These are phyloP conservation scores for Drosophila sordidapex DNA, from an alignment of 2,888 invertebrate species.

Conservation along the genomic window DNA sequence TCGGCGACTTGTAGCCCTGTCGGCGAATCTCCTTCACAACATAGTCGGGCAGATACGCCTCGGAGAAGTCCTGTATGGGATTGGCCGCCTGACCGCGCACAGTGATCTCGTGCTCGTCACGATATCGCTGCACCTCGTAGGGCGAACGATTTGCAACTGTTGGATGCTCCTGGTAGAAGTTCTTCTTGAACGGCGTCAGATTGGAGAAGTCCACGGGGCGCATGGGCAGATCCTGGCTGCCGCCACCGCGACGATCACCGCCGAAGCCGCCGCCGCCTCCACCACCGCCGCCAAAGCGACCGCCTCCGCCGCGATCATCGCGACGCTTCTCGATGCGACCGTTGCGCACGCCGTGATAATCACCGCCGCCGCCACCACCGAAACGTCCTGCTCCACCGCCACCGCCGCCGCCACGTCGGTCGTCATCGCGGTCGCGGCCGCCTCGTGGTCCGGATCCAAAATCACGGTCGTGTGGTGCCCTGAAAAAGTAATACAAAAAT, in stretches of 20 bases:
- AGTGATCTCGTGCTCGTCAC: slow-evolving; percentile 90
- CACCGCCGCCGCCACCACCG: slow-evolving; percentile 90
- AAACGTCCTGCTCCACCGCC: slow-evolving; percentile 57
- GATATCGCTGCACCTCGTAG: slow-evolving; percentile 90
- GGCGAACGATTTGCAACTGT: slow-evolving; percentile 87
- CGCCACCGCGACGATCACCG: slow-evolving; percentile 85
- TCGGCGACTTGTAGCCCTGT: slow-evolving; percentile 91
- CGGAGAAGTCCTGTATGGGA: slow-evolving; percentile 92
- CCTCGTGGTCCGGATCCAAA: slow-evolving; percentile 80
- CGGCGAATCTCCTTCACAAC: slow-evolving; percentile 88
- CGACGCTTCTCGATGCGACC: slow-evolving; percentile 85
- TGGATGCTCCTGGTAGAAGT: slow-evolving; percentile 92
- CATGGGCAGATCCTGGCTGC: slow-evolving; percentile 92
- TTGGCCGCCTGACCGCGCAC: slow-evolving; percentile 90
- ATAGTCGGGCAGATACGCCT: slow-evolving; percentile 92
- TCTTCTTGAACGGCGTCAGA: slow-evolving; percentile 91
- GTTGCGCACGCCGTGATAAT: slow-evolving; percentile 86
- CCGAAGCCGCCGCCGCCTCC: slow-evolving; percentile 86
- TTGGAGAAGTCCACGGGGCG: slow-evolving; percentile 88
- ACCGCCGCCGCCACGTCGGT: slow-evolving; percentile 85
- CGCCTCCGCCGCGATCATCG: slow-evolving; percentile 75
- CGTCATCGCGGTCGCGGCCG: slow-evolving; percentile 89
- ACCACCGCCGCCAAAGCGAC: slow-evolving; percentile 96
- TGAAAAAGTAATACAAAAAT: slow-evolving; percentile 29
- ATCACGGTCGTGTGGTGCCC: slow-evolving; percentile 84